Evolutionary conservation across 2,888 invertebrate genomes (phyloP), one percentile per base, ranked within the genome.

Genomic region (Dioctria rufipes): DNA sequence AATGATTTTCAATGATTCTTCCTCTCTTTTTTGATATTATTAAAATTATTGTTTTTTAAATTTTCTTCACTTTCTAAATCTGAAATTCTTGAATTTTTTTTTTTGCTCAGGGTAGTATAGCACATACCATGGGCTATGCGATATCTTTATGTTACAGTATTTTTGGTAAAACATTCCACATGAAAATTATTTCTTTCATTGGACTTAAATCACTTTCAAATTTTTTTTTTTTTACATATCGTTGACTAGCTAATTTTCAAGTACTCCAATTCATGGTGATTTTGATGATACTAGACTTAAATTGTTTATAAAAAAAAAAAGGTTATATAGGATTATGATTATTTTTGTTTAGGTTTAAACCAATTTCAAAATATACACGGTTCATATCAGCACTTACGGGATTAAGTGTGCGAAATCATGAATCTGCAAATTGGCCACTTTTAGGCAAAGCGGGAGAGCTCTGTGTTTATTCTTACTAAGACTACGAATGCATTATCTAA

Each of bases 1-100:
- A 71, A 80, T 80, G 69, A 54, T 80, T 80, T 80, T 80, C 40
- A 69, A 51, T 39, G 40, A 80, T 80, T 80, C 61, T 80, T 51
- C 65, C 9, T 67, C 46, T 67, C 46, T 67, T 67, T 42, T 9
- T 40, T 25, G 49, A 51, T 71, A 71, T 51, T 51, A 71, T 13
- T 67, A 67, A 2, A 67, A 65, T 65, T 71, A 51, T 49, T 39
- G 40, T 11, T 46, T 46, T 79, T 67, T 67, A n/a, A 66, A 46
- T 66, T 51, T 42, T 25, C 25, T 43, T 66, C 78, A 66, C 65
- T 78, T 66, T 63, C 78, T 78, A 5, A 78, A 66, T 40, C 63
- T 2, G 40, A 66, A 66, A 65, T 65, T 46, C 11, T 67, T 2
- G 66, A 39, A 54, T 11, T 67, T 79, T 66, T 66, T 67, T 54